These are phyloP conservation scores for Meleagris gallopavo DNA, from an alignment of 2,113 vertebrate genomes.

Conservation along the genomic window DNA sequence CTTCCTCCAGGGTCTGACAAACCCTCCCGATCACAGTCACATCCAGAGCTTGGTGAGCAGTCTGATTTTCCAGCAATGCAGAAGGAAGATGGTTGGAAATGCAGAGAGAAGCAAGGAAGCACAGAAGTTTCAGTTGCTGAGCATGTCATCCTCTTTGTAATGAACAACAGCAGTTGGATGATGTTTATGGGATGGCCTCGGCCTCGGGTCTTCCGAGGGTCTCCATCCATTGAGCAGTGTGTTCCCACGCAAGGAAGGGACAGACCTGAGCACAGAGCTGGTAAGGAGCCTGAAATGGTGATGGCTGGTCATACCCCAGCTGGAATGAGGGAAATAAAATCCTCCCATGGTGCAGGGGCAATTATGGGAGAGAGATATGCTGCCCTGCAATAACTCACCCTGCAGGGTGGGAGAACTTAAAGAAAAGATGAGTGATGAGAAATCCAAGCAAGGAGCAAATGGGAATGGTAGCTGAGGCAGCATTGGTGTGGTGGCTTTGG, in stretches of 20 bases:
- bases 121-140: background rate
- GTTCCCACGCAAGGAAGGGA: rapidly evolving
- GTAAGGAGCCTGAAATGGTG: background rate
- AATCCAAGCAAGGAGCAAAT: background rate
- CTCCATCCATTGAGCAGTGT: background rate
- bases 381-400: background rate
- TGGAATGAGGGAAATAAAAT: background rate
- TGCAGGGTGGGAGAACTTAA: no score
- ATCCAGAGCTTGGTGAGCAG: background rate
- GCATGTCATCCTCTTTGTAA: rapidly evolving
- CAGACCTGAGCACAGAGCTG: background rate
- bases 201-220: background rate
- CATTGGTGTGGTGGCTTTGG: background rate
- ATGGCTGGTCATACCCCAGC: no score
- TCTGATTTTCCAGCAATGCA: background rate
- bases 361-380: background rate
- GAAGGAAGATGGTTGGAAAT: background rate
- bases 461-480: background rate
- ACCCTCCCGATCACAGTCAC: background rate
- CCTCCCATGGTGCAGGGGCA: rapidly evolving
- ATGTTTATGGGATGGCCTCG: background rate
- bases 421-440: no score
- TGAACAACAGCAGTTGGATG: background rate
- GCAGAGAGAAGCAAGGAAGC: background rate
- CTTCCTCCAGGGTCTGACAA: background rate